These are phyloP conservation scores for Lucilia sericata DNA, from an alignment of 1,140 invertebrate genomes.

Conservation along the genomic window DNA sequence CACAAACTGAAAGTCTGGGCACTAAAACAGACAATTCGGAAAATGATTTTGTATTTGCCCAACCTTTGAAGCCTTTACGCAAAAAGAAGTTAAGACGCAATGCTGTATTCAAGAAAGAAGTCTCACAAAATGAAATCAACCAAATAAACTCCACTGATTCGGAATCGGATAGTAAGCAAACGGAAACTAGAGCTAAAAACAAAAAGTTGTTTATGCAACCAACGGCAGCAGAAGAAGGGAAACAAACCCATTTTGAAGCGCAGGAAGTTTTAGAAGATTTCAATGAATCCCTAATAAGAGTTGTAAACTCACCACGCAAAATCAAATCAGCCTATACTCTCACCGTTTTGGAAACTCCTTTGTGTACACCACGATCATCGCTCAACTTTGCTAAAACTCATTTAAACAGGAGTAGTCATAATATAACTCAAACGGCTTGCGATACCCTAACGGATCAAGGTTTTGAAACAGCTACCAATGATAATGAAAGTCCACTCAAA, in stretches of 20 bases:
- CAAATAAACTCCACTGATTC: constrained; percentile 56
- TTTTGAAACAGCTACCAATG: constrained; percentile 63
- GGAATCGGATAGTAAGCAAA: constrained; percentile 56
- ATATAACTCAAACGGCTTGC: too few relatives aligned
- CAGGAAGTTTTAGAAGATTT: background rate
- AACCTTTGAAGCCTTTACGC: constrained; percentile 57
- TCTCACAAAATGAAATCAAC: constrained; percentile 48
- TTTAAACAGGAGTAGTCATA: too few relatives aligned
- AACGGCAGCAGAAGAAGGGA: too few relatives aligned
- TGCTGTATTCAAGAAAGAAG: constrained; percentile 58
- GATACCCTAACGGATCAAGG: constrained; percentile 62
- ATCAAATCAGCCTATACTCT: constrained; percentile 62
- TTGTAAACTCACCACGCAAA: constrained; percentile 59
- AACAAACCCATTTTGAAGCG: too few relatives aligned
- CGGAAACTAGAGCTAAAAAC: background rate
- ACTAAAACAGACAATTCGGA: background rate
- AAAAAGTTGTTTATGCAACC: background rate
- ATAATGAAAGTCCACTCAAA: constrained; percentile 48
- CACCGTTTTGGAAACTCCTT: constrained; percentile 48
- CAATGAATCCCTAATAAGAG: constrained; percentile 49
- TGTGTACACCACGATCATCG: background rate
- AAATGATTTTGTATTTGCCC: constrained; percentile 55
- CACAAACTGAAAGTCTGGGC: background rate
- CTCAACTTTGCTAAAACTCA: background rate
- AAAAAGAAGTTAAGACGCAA: constrained; percentile 64